A percentile compares a stretch with the other conserved stretches of the same genome.
phyloP scores from a whole-genome alignment of 2,113 vertebrate species.

The Dicaeum eximium region DNA sequence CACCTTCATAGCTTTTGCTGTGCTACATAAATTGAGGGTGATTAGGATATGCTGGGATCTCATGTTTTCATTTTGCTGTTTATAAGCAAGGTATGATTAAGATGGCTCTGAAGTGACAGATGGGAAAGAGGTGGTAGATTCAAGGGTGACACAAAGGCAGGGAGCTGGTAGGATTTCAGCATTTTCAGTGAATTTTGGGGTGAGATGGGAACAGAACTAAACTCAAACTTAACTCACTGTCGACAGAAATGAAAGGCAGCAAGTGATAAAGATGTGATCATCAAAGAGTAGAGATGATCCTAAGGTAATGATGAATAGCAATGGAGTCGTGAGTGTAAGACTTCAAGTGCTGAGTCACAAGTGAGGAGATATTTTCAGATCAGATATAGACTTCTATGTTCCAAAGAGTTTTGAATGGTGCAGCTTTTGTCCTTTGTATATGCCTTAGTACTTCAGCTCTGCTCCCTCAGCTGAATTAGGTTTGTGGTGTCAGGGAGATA shows the following conservation, averaged over 20 bases:
- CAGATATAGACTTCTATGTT: neutral
- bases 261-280: neutral
- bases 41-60: neutral
- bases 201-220: neutral
- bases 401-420: neutral
- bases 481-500: neutral
- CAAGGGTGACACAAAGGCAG: neutral
- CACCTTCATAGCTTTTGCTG: neutral
- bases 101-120: neutral
- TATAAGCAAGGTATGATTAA: neutral
- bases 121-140: neutral
- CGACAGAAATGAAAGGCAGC: neutral
- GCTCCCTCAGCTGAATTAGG: neutral
- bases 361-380: neutral
- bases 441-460: neutral
- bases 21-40: neutral
- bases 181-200: neutral
- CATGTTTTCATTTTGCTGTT: neutral
- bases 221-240: neutral
- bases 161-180: neutral
- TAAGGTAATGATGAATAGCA: neutral
- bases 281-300: neutral
- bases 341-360: neutral
- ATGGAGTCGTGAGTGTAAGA: neutral
- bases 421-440: neutral